phyloP scores from a whole-genome alignment of 2,113 vertebrate species.

The Paedocypris sp. region DNA sequence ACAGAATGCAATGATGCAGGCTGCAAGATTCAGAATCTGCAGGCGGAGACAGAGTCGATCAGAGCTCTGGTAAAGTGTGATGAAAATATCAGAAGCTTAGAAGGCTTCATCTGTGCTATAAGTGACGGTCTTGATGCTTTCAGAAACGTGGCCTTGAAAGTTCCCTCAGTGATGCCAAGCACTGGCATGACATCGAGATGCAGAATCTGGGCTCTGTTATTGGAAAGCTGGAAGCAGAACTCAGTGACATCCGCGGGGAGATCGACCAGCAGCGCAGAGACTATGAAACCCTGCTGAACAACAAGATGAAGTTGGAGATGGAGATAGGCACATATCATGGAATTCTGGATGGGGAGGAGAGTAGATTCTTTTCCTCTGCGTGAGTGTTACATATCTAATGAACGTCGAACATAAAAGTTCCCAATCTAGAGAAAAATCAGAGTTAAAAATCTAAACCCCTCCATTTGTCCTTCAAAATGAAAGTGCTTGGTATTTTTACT shows the following conservation, averaged over 20 bases:
- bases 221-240: conserved; percentile 78
- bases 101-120: no score
- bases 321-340: conserved; percentile 75
- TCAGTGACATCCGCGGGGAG: conserved; percentile 69
- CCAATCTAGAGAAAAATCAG: no score
- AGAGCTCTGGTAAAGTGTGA: conserved; percentile 78
- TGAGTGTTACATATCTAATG: no score
- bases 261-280: conserved; percentile 74
- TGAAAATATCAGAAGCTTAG: no score
- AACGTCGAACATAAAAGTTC: no score
- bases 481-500: no score
- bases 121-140: background rate
- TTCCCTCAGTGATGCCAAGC: conserved; percentile 73
- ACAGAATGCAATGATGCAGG: conserved; percentile 66
- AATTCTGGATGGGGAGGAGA: conserved; percentile 81
- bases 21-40: conserved; percentile 81
- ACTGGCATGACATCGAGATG: conserved; percentile 86
- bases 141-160: conserved; percentile 89
- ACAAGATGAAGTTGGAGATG: conserved; percentile 73
- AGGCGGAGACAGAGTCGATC: conserved; percentile 83
- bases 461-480: no score
- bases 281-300: conserved; percentile 66
- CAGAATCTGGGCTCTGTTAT: conserved; percentile 85
- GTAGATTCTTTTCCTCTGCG: conserved; percentile 49
- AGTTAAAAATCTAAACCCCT: no score